A percentile compares a stretch with the other conserved stretches of the same genome.
Evolutionary conservation across 2,797 vertebrate genomes (phyloP).

Genomic region (Pogoniulus pusillus): DNA sequence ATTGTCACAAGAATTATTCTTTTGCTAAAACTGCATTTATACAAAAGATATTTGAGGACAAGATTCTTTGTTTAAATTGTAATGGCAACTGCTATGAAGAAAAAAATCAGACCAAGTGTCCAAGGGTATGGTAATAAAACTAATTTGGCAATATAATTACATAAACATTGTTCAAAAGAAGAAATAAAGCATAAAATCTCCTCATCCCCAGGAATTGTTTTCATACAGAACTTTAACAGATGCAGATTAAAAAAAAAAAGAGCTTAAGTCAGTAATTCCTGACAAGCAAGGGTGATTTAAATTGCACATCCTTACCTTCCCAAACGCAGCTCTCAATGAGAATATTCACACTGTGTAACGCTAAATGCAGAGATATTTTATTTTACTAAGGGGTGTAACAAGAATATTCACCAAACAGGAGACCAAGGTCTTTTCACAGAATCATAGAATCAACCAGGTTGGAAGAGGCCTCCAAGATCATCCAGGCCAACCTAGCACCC

Average conservation of each 20-base stretch:
- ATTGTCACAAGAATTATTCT: slow-evolving; percentile 35
- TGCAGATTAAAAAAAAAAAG: neutral
- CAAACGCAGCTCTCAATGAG: neutral
- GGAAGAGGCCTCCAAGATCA: no score
- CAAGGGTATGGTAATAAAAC: neutral
- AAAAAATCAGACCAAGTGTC: neutral
- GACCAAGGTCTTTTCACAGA: neutral
- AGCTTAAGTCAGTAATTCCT: neutral
- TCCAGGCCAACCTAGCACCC: no score
- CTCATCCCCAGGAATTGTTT: neutral
- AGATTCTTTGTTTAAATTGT: neutral
- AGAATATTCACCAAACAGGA: neutral
- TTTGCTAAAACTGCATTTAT: neutral
- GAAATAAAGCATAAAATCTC: slow-evolving; percentile 44
- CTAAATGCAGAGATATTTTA: neutral
- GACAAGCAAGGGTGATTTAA: neutral
- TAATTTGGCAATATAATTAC: neutral
- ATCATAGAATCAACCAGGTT: no score
- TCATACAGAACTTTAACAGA: neutral
- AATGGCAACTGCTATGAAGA: neutral
- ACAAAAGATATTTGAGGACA: neutral
- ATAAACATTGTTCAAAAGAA: slow-evolving; percentile 1
- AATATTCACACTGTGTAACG: neutral
- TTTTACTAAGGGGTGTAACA: neutral
- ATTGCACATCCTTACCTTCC: neutral